A percentile compares a stretch with the other conserved stretches of the same genome.
These are phyloP conservation scores for Tauraco hartlaubi DNA, from an alignment of 2,797 vertebrate genomes.

Conservation along the genomic window DNA sequence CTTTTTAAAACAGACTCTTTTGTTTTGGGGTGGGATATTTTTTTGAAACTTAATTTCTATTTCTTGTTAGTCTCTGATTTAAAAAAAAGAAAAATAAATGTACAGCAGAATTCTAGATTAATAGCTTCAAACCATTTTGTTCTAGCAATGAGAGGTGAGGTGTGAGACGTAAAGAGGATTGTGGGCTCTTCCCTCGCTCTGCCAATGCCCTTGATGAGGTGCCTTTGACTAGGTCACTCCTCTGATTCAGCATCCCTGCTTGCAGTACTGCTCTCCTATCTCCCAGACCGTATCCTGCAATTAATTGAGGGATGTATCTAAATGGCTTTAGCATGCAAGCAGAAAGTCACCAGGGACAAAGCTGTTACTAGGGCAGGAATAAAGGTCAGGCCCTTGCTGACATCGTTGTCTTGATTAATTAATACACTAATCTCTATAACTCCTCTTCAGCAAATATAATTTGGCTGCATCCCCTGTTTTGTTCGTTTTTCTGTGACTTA, in stretches of 20 bases:
- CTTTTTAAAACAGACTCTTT: neutral
- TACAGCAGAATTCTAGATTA: neutral
- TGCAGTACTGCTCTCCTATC: neutral
- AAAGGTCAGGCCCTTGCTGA: slow-evolving; percentile 61
- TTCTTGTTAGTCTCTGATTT: neutral
- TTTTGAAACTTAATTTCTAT: neutral
- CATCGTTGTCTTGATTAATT: slow-evolving; percentile 47
- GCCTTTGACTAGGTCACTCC: neutral
- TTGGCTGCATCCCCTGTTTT: slow-evolving; percentile 9
- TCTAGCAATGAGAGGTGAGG: neutral
- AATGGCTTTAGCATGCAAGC: slow-evolving; percentile 17
- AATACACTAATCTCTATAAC: slow-evolving; percentile 46
- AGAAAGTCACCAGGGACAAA: slow-evolving; percentile 12
- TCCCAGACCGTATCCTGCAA: neutral
- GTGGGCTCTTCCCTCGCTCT: neutral
- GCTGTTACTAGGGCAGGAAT: slow-evolving; percentile 35
- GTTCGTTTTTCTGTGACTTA: slow-evolving; percentile 5
- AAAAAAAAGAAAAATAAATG: neutral
- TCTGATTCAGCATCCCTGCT: slow-evolving; percentile 29
- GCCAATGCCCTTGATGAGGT: neutral
- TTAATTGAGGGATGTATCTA: slow-evolving; percentile 58
- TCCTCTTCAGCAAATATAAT: slow-evolving; percentile 57
- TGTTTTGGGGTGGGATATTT: rapidly evolving
- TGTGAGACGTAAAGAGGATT: neutral
- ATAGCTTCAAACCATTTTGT: neutral